Conservation (phyloP, 2,113 vertebrate species). For the Falcunculus frontatus region DNA sequence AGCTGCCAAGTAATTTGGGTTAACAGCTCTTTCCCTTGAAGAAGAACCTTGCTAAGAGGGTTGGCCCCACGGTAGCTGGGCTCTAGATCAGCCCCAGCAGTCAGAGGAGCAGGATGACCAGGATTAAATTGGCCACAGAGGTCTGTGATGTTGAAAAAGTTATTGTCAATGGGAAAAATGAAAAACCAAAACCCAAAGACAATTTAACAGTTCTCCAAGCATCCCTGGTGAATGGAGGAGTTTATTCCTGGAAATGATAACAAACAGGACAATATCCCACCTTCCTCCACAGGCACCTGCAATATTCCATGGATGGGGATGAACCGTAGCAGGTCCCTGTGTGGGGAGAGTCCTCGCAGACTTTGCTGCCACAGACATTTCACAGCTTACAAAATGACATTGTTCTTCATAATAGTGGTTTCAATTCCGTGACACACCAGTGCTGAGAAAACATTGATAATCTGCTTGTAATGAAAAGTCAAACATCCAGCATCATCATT, state of each 20-base stretch:
- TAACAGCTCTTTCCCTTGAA: not conserved
- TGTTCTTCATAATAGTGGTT: not conserved
- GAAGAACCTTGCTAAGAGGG: not conserved
- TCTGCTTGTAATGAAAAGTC: not conserved
- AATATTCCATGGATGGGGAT: not conserved
- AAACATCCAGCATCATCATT: not conserved
- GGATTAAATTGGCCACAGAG: not conserved
- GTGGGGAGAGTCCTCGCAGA: not conserved
- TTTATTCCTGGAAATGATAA: not conserved
- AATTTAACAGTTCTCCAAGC: not conserved
- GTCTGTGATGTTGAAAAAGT: not conserved
- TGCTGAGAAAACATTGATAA: not conserved
- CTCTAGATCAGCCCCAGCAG: not conserved
- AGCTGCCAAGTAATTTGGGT: slow-evolving; percentile 44
- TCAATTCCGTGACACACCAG: not conserved
- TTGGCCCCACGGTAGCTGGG: not conserved
- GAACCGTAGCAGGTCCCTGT: not conserved
- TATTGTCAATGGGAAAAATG: not conserved
- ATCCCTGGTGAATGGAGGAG: not conserved
- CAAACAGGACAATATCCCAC: not conserved
- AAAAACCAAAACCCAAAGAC: not conserved
- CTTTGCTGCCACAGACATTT: not conserved
- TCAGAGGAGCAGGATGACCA: not conserved
- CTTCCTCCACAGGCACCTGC: not conserved
- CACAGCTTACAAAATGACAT: not conserved